A percentile compares a stretch with the other conserved stretches of the same genome.
These are phyloP conservation scores for Cariama cristata DNA, from an alignment of 2,113 vertebrate species.

Conservation along the genomic window DNA sequence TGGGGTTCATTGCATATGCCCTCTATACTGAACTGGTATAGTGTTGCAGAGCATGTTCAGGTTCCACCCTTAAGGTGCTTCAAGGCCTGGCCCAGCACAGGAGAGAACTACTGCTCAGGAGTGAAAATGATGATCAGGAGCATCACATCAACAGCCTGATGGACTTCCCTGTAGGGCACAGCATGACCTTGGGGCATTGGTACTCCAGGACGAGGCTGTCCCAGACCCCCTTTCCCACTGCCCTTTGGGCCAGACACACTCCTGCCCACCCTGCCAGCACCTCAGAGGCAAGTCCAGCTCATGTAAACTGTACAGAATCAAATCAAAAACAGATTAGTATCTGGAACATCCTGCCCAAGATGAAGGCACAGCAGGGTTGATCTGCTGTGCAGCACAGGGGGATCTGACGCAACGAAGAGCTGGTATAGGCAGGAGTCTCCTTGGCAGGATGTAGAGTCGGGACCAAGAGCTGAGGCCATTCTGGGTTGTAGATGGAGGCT, in stretches of 20 bases:
- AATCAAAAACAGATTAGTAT: neutral
- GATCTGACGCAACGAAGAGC: neutral
- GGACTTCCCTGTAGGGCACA: neutral
- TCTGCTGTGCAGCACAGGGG: neutral
- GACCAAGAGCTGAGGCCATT: neutral
- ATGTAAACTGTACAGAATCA: neutral
- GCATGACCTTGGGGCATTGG: neutral
- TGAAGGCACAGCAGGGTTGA: neutral
- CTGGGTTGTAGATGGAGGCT: neutral
- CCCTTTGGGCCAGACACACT: neutral
- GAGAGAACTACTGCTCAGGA: neutral
- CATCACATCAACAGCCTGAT: neutral
- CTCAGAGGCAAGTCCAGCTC: neutral
- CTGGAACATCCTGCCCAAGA: neutral
- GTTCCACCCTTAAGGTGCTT: neutral
- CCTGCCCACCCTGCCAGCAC: neutral
- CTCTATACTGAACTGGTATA: accelerated
- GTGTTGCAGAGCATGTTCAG: neutral
- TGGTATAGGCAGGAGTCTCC: neutral
- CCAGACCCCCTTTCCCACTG: neutral
- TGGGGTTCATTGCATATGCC: accelerated
- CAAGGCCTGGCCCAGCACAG: neutral
- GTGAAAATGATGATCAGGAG: neutral
- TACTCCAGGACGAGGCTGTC: neutral
- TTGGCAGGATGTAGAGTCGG: neutral